These are phyloP conservation scores for Chymomyza fuscimana DNA, from an alignment of 2,888 invertebrate species.

Conservation along the genomic window DNA sequence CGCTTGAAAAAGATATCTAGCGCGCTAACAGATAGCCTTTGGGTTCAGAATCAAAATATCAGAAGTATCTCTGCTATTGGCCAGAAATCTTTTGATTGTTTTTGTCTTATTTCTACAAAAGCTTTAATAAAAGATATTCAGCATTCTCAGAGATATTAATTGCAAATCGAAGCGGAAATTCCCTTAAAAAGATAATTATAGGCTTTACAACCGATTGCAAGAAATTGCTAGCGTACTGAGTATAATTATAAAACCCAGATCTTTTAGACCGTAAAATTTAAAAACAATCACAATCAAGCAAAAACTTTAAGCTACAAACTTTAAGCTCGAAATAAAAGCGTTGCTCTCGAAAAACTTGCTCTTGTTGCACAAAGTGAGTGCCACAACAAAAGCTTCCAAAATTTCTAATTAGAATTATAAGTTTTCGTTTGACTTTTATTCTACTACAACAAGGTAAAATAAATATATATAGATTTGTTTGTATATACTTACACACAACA, in stretches of 20 bases:
- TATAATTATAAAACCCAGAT: background rate
- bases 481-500: constrained; percentile 84
- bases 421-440: constrained; percentile 46
- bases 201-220: no score
- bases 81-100: no score
- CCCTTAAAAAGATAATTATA: no score
- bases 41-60: no score
- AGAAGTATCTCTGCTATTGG: no score
- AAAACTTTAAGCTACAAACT: background rate
- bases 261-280: background rate
- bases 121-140: no score
- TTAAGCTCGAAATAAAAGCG: background rate
- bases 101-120: no score
- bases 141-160: no score
- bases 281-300: background rate
- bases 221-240: no score
- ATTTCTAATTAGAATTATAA: constrained; percentile 62
- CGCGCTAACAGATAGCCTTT: no score
- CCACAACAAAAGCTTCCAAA: constrained; percentile 12
- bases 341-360: background rate
- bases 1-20: no score
- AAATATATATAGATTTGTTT: background rate
- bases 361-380: background rate
- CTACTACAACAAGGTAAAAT: background rate
- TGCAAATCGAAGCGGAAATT: no score